These are phyloP conservation scores for Lymantria dispar DNA, from an alignment of 2,888 invertebrate genomes.

Conservation along the genomic window DNA sequence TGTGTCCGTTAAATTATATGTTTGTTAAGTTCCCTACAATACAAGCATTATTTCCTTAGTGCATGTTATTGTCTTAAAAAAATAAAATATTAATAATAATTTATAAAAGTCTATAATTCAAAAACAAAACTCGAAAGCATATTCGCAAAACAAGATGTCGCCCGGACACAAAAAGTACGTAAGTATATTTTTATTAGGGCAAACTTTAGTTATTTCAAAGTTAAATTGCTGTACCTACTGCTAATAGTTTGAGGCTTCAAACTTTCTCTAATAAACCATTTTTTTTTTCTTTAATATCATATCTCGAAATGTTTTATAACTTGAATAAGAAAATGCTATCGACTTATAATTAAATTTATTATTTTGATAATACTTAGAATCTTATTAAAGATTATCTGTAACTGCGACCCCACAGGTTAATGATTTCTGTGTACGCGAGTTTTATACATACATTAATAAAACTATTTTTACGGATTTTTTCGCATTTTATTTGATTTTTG, in stretches of 20 bases:
- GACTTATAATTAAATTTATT: neutral
- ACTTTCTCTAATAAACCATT: conserved; percentile 40
- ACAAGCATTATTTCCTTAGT: no score
- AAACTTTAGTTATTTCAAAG: conserved; percentile 60
- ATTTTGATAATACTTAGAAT: neutral
- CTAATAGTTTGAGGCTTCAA: conserved; percentile 47
- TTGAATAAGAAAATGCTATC: conserved; percentile 10
- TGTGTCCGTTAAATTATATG: no score
- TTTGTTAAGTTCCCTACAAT: no score
- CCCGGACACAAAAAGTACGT: conserved; percentile 4
- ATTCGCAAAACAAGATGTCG: neutral
- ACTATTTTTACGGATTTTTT: no score
- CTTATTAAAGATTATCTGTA: no score
- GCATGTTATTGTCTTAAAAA: no score
- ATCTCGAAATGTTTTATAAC: conserved; percentile 21
- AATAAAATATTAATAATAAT: no score
- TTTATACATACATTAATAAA: no score
- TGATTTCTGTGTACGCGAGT: no score
- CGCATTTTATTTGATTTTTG: no score
- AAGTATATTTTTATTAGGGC: conserved; percentile 33
- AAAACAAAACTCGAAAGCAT: neutral
- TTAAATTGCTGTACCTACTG: conserved; percentile 56
- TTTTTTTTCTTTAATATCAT: conserved; percentile 42
- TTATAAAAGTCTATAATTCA: neutral
- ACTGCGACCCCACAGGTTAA: no score